Conservation (phyloP, 2,797 vertebrate genomes). For the Myotis planiceps region DNA sequence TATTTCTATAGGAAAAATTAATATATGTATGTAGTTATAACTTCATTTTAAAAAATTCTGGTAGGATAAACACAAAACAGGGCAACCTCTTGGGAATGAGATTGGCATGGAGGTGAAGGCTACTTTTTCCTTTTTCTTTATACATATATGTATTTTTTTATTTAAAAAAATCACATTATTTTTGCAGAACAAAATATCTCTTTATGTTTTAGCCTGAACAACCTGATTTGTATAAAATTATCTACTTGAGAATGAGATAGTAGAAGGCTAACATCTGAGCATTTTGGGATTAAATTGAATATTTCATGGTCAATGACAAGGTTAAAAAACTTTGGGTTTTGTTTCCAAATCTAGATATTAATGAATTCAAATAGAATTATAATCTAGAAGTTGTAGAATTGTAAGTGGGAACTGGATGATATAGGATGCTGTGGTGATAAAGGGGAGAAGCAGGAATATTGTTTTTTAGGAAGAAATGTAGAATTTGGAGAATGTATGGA, state of each 20-base stretch:
- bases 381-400: background rate
- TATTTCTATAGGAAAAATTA: constrained; percentile 12
- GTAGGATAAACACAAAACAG: background rate
- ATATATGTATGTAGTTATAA: background rate
- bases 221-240: background rate
- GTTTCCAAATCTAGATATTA: constrained; percentile 5
- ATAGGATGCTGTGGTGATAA: background rate
- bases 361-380: background rate
- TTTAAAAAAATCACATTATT: background rate
- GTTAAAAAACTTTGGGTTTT: background rate
- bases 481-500: background rate
- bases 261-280: background rate
- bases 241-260: background rate
- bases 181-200: background rate
- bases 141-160: background rate
- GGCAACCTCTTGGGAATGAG: background rate
- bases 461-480: background rate
- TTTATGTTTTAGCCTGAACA: background rate
- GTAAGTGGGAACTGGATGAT: background rate
- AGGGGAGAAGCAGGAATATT: background rate
- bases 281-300: background rate
- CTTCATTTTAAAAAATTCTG: constrained; percentile 8
- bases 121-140: background rate
- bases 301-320: background rate
- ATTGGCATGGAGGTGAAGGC: background rate